Percentiles rank a stretch among this genome's conserved stretches.
Evolutionary conservation across 1,140 invertebrate genomes (phyloP).

Genomic region (Hycleus cichorii): DNA sequence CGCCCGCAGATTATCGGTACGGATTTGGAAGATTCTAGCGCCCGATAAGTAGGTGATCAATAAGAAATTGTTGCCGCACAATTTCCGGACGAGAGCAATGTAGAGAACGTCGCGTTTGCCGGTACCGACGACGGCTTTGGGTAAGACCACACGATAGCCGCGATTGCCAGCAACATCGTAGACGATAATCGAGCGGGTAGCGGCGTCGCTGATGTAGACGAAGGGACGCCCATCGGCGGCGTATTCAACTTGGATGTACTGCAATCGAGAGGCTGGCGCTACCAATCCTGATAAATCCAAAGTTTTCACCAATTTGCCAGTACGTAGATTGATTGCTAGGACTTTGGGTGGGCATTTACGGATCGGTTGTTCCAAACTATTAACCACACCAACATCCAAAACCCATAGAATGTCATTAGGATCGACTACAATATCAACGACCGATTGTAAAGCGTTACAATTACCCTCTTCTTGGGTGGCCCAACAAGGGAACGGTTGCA

Average conservation of each 20-base stretch:
- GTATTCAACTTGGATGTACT: constrained; percentile 55
- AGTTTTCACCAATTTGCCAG: constrained; percentile 49
- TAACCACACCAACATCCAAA: constrained; percentile 57
- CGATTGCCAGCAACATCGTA: constrained; percentile 51
- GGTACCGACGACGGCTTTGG: constrained; percentile 43
- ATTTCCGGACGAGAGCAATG: constrained; percentile 44
- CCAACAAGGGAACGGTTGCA: constrained; percentile 57
- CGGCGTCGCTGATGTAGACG: constrained; percentile 56
- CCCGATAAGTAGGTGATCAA: constrained; percentile 53
- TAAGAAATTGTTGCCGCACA: constrained; percentile 46
- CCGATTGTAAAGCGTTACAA: constrained; percentile 53
- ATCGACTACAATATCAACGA: constrained; percentile 53
- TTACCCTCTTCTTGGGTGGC: constrained; percentile 54
- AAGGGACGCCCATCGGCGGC: constrained; percentile 44
- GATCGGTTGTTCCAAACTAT: constrained; percentile 50
- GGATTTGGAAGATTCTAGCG: constrained; percentile 47
- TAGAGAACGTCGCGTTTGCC: constrained; percentile 51
- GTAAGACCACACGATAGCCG: constrained; percentile 52
- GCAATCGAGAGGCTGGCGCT: constrained; percentile 44
- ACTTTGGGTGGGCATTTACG: constrained; percentile 50
- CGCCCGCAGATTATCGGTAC: constrained; percentile 47
- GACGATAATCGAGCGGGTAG: constrained; percentile 53
- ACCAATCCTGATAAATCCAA: constrained; percentile 49
- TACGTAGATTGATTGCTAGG: constrained; percentile 47
- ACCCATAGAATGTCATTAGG: constrained; percentile 57